These are phyloP conservation scores for Anhinga rufa DNA, from an alignment of 2,113 vertebrate genomes.

Conservation along the genomic window DNA sequence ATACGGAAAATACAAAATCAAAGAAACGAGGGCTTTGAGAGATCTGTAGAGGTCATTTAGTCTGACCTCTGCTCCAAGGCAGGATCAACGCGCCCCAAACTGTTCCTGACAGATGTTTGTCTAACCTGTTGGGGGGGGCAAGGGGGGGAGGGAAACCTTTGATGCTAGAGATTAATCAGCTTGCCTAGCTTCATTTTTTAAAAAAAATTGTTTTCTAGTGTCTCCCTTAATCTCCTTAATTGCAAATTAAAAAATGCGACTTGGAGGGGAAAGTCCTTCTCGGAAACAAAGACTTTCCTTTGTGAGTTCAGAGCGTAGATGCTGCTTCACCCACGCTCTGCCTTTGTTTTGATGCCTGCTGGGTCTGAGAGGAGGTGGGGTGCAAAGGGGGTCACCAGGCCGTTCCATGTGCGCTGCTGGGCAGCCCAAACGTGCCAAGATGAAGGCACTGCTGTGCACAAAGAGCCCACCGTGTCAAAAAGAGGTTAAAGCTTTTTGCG, in stretches of 20 bases:
- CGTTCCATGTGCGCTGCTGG: not conserved
- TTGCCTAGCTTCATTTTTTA: not conserved
- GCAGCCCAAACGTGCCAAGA: not conserved
- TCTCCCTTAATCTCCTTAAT: not conserved
- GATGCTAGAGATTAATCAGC: not conserved
- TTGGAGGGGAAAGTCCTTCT: not conserved
- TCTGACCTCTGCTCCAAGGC: slow-evolving; percentile 7
- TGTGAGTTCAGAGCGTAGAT: not conserved
- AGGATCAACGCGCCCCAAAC: not conserved
- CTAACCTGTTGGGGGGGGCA: not conserved
- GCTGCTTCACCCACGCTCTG: not conserved
- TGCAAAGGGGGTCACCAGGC: no score
- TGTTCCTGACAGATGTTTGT: not conserved
- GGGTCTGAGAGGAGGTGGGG: not conserved
- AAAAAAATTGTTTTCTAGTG: not conserved
- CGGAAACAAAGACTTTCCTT: not conserved
- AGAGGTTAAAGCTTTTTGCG: not conserved
- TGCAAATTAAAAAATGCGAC: not conserved
- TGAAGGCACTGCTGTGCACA: not conserved
- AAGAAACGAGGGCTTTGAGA: not conserved
- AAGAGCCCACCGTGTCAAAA: not conserved
- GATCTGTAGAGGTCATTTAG: not conserved
- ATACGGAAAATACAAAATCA: not conserved
- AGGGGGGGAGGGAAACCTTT: not conserved
- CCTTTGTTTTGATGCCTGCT: not conserved